Conservation (phyloP, 2,888 invertebrate genomes). For the Drosophila peninsularis region DNA sequence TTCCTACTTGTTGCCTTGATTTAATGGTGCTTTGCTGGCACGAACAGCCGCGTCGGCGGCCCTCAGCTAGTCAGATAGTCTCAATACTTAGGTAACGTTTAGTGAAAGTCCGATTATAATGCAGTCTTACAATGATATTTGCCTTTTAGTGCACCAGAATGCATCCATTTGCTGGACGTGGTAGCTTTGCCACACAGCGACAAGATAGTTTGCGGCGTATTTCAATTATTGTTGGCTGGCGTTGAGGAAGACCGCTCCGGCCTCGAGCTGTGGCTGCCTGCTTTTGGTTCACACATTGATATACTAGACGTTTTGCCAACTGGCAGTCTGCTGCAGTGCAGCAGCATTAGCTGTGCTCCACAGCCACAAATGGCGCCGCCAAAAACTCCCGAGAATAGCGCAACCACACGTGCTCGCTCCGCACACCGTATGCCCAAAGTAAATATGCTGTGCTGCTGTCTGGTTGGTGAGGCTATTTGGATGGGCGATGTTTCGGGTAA, state of each 20-base stretch:
- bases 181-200: slow-evolving; percentile 89
- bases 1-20: slow-evolving; percentile 95
- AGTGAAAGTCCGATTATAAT: neutral
- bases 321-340: slow-evolving; percentile 88
- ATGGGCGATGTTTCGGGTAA: slow-evolving; percentile 95
- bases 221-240: slow-evolving; percentile 74
- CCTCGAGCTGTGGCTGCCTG: slow-evolving; percentile 91
- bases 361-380: slow-evolving; percentile 67
- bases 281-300: slow-evolving; percentile 88
- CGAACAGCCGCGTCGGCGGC: slow-evolving; percentile 92
- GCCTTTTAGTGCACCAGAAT: slow-evolving; percentile 92
- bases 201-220: slow-evolving; percentile 88
- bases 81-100: slow-evolving; percentile 87
- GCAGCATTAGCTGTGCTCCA: slow-evolving; percentile 84
- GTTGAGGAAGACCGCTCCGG: slow-evolving; percentile 87
- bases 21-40: slow-evolving; percentile 98
- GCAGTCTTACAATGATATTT: neutral
- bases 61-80: slow-evolving; percentile 97
- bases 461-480: slow-evolving; percentile 92
- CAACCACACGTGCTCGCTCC: slow-evolving; percentile 64
- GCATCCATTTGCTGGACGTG: slow-evolving; percentile 93
- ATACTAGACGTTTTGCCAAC: slow-evolving; percentile 86
- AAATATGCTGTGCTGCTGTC: slow-evolving; percentile 86
- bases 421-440: slow-evolving; percentile 75
- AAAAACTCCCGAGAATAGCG: slow-evolving; percentile 59